Evolutionary conservation across 1,140 invertebrate genomes (phyloP), one percentile per base, ranked within the genome.

Genomic region (Diachasma alloeum): DNA sequence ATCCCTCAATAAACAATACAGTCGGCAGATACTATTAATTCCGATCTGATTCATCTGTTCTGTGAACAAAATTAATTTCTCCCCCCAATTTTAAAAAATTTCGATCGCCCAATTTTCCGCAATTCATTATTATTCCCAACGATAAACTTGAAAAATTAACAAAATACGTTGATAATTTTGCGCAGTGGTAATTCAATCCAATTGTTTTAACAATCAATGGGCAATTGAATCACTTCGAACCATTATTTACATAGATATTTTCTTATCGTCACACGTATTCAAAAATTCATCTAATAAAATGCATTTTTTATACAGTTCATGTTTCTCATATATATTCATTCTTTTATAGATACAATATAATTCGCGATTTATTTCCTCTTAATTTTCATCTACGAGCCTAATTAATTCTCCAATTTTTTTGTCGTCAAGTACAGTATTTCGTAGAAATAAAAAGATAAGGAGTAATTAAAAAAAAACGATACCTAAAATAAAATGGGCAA

Each of bases 271-370:
- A 11, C 13, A 48, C 22, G 63, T 70, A 82, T 81, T 82, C 81
- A 84, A 80, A 84, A 79, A 79, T 80, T 85, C 80, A 70, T 80
- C 85, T 87, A 86, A 78, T 83, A 85, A 85, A 85, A 81, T 83
- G 74, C 26, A 56, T 75, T 68, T 82, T 87, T 84, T 86, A 79
- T 85, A 85, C 81, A 85, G 44, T 83, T 81, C 67, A 84, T 84
- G 82, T 81, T 81, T 15, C 4, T 53, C 48, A 53, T 67, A 68
- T 75, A 36, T 31, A 46, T 46, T 15, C 53, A 37, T 69, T 56
- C 46, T 37, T 24, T 72, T 26, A 66, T 53, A 44, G n/a, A 67
- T 70, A 70, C 74, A 75, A 75, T 56, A 67, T 75, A 75, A 75
- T 75, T 68, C 15, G 31, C 31, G 13, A 31, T 66, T 31, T 17